A percentile compares a stretch with the other conserved stretches of the same genome.
phyloP scores from a whole-genome alignment of 2,888 invertebrate species.

The Idaea dimidiata region DNA sequence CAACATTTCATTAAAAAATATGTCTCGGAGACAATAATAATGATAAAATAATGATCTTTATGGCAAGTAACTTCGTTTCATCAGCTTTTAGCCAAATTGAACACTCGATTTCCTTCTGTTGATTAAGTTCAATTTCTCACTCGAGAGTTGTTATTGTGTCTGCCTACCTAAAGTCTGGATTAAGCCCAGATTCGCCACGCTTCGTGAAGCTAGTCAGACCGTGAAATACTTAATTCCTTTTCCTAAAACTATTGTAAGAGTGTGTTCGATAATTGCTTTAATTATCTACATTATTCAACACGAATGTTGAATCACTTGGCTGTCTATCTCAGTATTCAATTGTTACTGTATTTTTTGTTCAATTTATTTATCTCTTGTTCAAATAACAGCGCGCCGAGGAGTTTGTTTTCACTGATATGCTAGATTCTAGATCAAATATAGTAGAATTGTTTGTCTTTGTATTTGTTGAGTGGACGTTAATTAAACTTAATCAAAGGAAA shows the following conservation, averaged over 20 bases:
- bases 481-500: background rate
- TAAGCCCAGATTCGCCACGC: conserved; percentile 34
- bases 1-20: background rate
- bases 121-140: background rate
- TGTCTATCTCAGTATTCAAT: background rate
- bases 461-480: background rate
- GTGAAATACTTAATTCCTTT: conserved; percentile 38
- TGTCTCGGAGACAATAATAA: no score
- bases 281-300: background rate
- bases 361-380: background rate
- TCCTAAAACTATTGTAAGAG: conserved; percentile 10
- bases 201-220: conserved; percentile 34
- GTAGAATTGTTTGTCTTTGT: background rate
- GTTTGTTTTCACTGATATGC: background rate
- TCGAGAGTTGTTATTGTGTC: background rate
- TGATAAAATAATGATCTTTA: no score
- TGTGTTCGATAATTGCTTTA: background rate
- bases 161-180: conserved; percentile 11
- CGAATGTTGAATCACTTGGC: background rate
- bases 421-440: background rate
- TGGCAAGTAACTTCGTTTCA: no score
- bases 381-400: background rate
- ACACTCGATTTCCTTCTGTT: background rate
- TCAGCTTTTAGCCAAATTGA: background rate
- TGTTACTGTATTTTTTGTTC: background rate